These are phyloP conservation scores for Pocillopora meandrina DNA, from an alignment of 92 coral and sea anemone genomes.

Conservation along the genomic window DNA sequence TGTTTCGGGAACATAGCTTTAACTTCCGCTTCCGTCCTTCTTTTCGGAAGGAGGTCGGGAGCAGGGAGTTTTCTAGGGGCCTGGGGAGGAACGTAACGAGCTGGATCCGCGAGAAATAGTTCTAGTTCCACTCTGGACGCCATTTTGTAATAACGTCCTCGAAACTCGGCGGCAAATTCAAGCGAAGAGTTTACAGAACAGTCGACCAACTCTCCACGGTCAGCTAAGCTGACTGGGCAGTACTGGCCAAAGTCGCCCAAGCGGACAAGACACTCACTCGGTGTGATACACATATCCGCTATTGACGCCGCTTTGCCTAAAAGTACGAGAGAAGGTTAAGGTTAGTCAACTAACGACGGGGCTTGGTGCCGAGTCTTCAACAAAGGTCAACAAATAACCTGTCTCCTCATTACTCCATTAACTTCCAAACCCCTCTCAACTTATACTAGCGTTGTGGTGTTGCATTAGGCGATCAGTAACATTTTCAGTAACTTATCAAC, in stretches of 20 bases:
- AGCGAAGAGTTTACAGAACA: constrained; percentile 84
- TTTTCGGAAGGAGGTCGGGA: constrained; percentile 76
- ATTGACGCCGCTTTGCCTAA: constrained; percentile 92
- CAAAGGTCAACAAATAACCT: too few relatives aligned
- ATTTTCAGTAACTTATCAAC: too few relatives aligned
- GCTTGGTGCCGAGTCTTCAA: too few relatives aligned
- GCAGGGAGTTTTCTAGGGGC: constrained; percentile 91
- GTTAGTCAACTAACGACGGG: too few relatives aligned
- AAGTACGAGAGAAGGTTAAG: not conserved
- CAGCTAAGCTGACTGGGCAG: constrained; percentile 97
- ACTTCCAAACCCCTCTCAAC: too few relatives aligned
- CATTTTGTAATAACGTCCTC: constrained; percentile 97
- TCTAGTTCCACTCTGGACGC: constrained; percentile 80
- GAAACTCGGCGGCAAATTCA: constrained; percentile 94
- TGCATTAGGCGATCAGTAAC: too few relatives aligned
- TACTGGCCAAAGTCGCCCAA: constrained; percentile 93
- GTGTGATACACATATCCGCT: constrained; percentile 97
- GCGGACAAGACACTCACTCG: constrained; percentile 79
- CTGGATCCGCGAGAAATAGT: constrained; percentile 83
- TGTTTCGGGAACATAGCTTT: constrained; percentile 89
- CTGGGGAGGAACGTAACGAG: constrained; percentile 90
- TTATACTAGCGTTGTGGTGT: too few relatives aligned
- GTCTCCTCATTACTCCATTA: too few relatives aligned
- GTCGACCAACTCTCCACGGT: constrained; percentile 92
- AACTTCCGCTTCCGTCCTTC: constrained; percentile 85